These are phyloP conservation scores for Disparrhopalites patrizii DNA, from an alignment of 2,888 invertebrate species.

Conservation along the genomic window DNA sequence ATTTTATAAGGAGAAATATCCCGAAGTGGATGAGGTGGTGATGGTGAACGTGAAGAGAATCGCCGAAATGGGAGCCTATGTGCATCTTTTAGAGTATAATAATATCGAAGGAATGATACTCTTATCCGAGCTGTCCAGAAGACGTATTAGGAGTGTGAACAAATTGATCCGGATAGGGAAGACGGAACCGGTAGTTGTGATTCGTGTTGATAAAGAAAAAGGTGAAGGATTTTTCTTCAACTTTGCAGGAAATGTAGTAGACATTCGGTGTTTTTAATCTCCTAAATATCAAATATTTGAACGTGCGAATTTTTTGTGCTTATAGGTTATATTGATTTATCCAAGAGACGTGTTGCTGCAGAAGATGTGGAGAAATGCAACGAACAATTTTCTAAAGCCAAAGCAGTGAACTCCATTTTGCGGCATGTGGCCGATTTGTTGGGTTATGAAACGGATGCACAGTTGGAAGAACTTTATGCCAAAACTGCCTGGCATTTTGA, in stretches of 20 bases:
- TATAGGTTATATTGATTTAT: conserved; percentile 95
- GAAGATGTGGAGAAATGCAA: conserved; percentile 99
- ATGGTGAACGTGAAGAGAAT: conserved; percentile 98
- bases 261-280: no score
- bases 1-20: conserved; percentile 95
- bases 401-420: conserved; percentile 95
- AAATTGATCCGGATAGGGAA: conserved; percentile 98
- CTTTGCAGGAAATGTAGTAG: no score
- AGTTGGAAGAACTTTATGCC: conserved; percentile 89
- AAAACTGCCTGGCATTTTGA: conserved; percentile 99
- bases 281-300: no score
- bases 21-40: conserved; percentile 98
- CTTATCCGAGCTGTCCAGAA: conserved; percentile 92
- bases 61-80: conserved; percentile 99
- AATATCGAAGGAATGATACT: conserved; percentile 99
- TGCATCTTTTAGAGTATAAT: conserved; percentile 94
- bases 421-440: conserved; percentile 95
- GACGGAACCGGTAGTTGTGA: conserved; percentile 98
- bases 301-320: background rate
- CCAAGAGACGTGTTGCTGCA: conserved; percentile 95
- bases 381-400: conserved; percentile 96
- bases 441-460: conserved; percentile 83
- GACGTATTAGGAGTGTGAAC: conserved; percentile 98
- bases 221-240: conserved; percentile 57
- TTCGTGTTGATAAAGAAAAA: conserved; percentile 99